Conservation (phyloP, 2,113 vertebrate species). For the human (Homo sapiens) region GRCh38 chr1:1360501-1361000, state of each 20-base stretch:
- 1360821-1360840: neutral
- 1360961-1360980: too few species aligned
- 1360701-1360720: neutral
- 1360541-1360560: neutral
- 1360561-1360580: neutral
- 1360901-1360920: neutral
- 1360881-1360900: too few species aligned
- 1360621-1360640: neutral
- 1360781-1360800: conserved; percentile 60
- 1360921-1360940: neutral
- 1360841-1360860: neutral
- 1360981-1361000: too few species aligned
- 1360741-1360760: conserved; percentile 53
- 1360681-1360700: neutral
- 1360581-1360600: neutral
- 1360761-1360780: conserved; percentile 54
- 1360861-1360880: neutral
- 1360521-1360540: neutral
- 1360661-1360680: neutral
- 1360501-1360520: neutral
- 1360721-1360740: neutral
- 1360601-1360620: neutral
- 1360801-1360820: neutral
- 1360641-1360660: neutral
- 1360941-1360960: neutral